Percentiles rank a stretch among this genome's conserved stretches.
Evolutionary conservation across 2,797 vertebrate species (phyloP).

Genomic region (Acanthurus tractus): DNA sequence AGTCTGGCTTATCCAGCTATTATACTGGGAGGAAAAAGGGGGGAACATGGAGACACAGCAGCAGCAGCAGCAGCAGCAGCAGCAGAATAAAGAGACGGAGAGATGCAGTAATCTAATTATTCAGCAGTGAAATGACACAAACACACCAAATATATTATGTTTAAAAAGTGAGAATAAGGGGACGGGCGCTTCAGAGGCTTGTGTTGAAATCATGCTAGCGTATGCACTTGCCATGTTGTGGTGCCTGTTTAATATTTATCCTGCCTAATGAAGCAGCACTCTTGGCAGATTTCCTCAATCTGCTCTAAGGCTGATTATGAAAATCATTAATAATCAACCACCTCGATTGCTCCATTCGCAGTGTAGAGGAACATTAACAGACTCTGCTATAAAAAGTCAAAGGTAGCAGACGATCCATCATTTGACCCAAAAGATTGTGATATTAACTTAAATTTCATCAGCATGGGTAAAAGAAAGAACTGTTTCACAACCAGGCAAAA

Average conservation of each 20-base stretch:
- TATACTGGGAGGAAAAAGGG: constrained; percentile 55
- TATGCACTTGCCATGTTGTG: constrained; percentile 34
- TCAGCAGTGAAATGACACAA: constrained; percentile 45
- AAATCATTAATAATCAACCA: constrained; percentile 62
- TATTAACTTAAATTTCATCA: too few relatives aligned
- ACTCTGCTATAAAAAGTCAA: constrained; percentile 29
- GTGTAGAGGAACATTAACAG: background rate
- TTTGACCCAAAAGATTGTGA: constrained; percentile 5
- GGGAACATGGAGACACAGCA: constrained; percentile 28
- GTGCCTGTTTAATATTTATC: constrained; percentile 57
- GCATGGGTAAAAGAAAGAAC: too few relatives aligned
- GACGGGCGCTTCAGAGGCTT: background rate
- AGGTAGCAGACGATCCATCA: background rate
- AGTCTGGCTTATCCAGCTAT: constrained; percentile 70
- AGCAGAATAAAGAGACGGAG: background rate
- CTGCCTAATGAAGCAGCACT: constrained; percentile 34
- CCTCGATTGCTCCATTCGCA: constrained; percentile 14
- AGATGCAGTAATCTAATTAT: constrained; percentile 43
- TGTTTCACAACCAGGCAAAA: too few relatives aligned
- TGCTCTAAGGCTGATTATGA: constrained; percentile 34
- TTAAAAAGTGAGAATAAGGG: constrained; percentile 11
- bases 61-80: constrained; percentile 36
- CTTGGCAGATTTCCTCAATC: constrained; percentile 37
- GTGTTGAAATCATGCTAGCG: constrained; percentile 11
- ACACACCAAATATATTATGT: constrained; percentile 27